These are phyloP conservation scores for Aulostomus chinensis DNA, from an alignment of 2,797 vertebrate species.

Conservation along the genomic window DNA sequence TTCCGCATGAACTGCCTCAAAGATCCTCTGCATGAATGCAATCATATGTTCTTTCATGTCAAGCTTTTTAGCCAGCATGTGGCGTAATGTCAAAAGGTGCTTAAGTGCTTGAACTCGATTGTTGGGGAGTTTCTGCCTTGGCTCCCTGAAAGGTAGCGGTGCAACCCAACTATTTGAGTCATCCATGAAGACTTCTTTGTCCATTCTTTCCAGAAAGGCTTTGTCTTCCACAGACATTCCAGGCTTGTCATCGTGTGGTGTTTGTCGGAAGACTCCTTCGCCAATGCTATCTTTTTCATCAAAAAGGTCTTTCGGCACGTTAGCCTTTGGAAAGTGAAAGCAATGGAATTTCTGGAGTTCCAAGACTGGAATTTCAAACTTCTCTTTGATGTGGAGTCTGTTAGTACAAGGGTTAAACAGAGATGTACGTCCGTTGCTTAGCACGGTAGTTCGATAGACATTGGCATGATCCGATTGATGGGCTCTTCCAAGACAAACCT, in stretches of 20 bases:
- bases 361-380: rapidly evolving
- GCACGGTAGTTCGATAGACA: background rate
- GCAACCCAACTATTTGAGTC: background rate
- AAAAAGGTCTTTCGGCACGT: too few relatives aligned
- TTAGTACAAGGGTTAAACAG: constrained; percentile 6
- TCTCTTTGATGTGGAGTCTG: background rate
- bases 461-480: background rate
- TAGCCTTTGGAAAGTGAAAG: too few relatives aligned
- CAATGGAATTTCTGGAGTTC: too few relatives aligned
- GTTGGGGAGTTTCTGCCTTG: too few relatives aligned
- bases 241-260: constrained; percentile 5
- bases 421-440: constrained; percentile 6
- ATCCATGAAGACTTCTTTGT: background rate
- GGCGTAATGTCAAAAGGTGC: background rate
- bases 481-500: background rate
- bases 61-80: background rate
- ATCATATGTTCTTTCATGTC: background rate
- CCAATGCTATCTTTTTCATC: background rate
- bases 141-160: background rate
- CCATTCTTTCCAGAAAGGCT: background rate
- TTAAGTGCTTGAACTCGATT: background rate
- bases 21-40: too few relatives aligned
- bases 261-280: background rate
- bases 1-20: too few relatives aligned
- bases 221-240: constrained; percentile 1